Evolutionary conservation across 2,888 invertebrate species (phyloP), one percentile per base, ranked within the genome.

Genomic region (Bruchidius siliquastri): DNA sequence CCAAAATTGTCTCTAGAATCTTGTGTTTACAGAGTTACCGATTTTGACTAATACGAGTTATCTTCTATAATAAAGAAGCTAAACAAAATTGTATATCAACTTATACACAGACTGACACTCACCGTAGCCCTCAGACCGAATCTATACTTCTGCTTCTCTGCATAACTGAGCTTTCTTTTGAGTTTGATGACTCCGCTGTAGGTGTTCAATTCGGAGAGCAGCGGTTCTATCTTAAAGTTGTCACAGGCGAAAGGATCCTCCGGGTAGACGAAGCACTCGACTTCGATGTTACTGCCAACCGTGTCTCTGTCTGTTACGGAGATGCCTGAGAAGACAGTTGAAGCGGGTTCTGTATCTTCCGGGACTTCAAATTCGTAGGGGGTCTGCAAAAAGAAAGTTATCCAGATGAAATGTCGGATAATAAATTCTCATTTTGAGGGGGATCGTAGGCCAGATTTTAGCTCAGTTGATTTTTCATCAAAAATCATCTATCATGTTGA

Each of bases 291-390:
- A 74, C 94, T 93, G 0, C 96, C 96, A 18, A 94, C 91, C 2
- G 92, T 91, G 84, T 97, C 96, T 70, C 90, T 90, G 85, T 97
- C 96, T 81, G 91, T 92, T 10, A 96, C 92, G 74, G 89, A 86
- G 72, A 97, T 93, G 74, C 91, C 90, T 30, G 90, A 88, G 78
- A 95, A 90, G 22, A 96, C 90, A 0, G 93, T 93, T 4, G 91
- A 91, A 0, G 93, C 95, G 2, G 93, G 86, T 20, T 88, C 85
- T 0, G 94, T 91, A 83, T 96, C 93, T 87, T 96, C 96, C 68
- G 91, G 89, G 8, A 95, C 92, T 78, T 91, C 90, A 2, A 93
- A 90, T 85, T 94, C 94, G 85, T 95, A 96, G 0, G 95, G 94
- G 77, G 91, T 91, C 92, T 95, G 87, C 1, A 88, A 88, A 76